Conservation (phyloP, 37 sponge, comb jelly and placozoan genomes). For the Eunapius fragilis region DNA sequence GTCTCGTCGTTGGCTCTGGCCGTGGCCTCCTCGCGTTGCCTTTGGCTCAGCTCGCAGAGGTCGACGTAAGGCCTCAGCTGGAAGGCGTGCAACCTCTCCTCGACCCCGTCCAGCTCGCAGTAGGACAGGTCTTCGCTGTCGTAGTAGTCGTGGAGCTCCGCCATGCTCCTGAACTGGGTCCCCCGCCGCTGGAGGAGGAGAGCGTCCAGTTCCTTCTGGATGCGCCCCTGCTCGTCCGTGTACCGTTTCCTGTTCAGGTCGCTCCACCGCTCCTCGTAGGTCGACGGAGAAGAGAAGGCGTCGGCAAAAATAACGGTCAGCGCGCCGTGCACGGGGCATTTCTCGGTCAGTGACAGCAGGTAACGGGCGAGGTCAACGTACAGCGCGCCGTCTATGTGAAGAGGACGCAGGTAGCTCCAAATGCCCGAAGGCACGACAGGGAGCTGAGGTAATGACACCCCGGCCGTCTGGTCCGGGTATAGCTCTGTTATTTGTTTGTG, state of each 20-base stretch:
- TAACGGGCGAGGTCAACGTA: slow-evolving; percentile 20
- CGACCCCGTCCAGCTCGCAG: slow-evolving; percentile 19
- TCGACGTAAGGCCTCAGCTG: slow-evolving; percentile 50
- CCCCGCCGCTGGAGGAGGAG: slow-evolving; percentile 7
- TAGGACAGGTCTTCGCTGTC: slow-evolving; percentile 37
- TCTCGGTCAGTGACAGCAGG: neutral
- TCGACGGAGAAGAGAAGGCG: neutral
- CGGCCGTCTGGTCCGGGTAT: slow-evolving; percentile 12
- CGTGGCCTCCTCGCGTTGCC: slow-evolving; percentile 32
- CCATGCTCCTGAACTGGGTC: slow-evolving; percentile 16
- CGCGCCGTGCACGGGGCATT: slow-evolving; percentile 26
- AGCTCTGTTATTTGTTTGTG: slow-evolving; percentile 48
- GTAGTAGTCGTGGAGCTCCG: slow-evolving; percentile 42
- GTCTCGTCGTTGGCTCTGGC: neutral
- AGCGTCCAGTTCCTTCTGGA: slow-evolving; percentile 12
- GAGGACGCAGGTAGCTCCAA: slow-evolving; percentile 26
- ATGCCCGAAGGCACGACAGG: slow-evolving; percentile 33
- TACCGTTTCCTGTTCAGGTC: slow-evolving; percentile 45
- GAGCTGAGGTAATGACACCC: neutral
- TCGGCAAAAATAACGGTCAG: slow-evolving; percentile 27
- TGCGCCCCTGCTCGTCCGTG: neutral
- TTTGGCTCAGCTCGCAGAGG: slow-evolving; percentile 38
- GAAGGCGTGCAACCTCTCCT: slow-evolving; percentile 19
- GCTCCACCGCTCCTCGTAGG: slow-evolving; percentile 52
- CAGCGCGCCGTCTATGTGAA: slow-evolving; percentile 15